These are phyloP conservation scores for Gila robusta DNA, from an alignment of 2,797 vertebrate genomes.

Conservation along the genomic window DNA sequence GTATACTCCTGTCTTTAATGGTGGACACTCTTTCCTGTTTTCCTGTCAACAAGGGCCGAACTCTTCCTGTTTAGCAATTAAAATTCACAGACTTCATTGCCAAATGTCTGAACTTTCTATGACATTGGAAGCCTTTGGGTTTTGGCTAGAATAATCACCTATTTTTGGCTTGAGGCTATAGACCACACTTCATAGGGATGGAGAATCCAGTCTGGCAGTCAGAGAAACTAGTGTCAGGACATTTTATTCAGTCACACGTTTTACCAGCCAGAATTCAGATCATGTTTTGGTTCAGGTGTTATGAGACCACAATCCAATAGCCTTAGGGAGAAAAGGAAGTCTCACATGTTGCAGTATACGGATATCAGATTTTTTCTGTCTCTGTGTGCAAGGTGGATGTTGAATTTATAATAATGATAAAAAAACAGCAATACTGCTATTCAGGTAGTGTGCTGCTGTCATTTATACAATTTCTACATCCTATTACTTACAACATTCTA, in stretches of 20 bases:
- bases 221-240: conserved; percentile 28
- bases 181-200: conserved; percentile 39
- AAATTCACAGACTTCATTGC: conserved; percentile 34
- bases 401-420: conserved; percentile 12
- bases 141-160: conserved; percentile 50
- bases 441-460: not conserved
- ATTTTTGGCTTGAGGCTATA: conserved; percentile 39
- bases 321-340: conserved; percentile 15
- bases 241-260: conserved; percentile 49
- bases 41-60: not conserved
- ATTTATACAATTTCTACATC: not conserved
- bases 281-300: conserved; percentile 38
- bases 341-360: conserved; percentile 2
- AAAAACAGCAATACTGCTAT: conserved; percentile 1
- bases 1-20: not conserved
- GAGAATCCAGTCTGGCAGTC: conserved; percentile 41
- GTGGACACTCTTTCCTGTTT: not conserved
- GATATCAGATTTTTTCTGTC: conserved; percentile 23
- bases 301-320: conserved; percentile 6
- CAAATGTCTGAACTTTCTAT: conserved; percentile 55
- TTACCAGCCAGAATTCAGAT: conserved; percentile 39
- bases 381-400: not conserved
- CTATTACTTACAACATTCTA: not conserved
- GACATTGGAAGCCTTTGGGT: conserved; percentile 45
- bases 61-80: conserved; percentile 46